A percentile compares a stretch with the other conserved stretches of the same genome.
These are phyloP conservation scores for Sorex maritimensis DNA, from an alignment of 2,797 vertebrate species.

Conservation along the genomic window DNA sequence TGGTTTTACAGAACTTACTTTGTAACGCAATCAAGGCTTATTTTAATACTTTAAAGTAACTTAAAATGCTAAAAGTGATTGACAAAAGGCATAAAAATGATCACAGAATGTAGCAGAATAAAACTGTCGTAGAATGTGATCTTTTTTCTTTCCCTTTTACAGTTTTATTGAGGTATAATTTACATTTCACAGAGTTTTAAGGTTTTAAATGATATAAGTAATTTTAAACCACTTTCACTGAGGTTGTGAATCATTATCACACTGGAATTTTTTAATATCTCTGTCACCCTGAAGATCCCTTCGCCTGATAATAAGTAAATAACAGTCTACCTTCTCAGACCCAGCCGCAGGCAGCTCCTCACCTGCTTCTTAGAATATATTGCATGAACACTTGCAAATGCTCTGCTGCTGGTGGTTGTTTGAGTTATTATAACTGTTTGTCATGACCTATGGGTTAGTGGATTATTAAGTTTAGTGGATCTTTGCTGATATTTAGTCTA, in stretches of 20 bases:
- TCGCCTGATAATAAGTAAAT: no score
- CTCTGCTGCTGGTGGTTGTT: not conserved
- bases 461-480: not conserved
- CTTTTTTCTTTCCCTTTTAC: not conserved
- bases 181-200: conserved; percentile 14
- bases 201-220: conserved; percentile 35
- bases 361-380: not conserved
- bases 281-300: not conserved
- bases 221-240: conserved; percentile 8
- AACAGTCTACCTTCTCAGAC: no score
- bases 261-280: conserved; percentile 2
- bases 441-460: not conserved
- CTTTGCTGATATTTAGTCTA: not conserved
- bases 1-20: conserved; percentile 55
- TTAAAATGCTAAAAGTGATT: not conserved
- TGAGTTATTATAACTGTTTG: not conserved
- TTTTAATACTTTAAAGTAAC: conserved; percentile 47
- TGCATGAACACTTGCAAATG: not conserved
- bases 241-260: not conserved
- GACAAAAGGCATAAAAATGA: conserved; percentile 50
- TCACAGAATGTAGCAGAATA: conserved; percentile 33
- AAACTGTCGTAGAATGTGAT: conserved; percentile 32
- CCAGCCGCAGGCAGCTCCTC: no score
- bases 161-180: conserved; percentile 50
- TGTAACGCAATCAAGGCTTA: conserved; percentile 63